Conservation (phyloP, 2,888 invertebrate genomes). For the Morinoia aosen region DNA sequence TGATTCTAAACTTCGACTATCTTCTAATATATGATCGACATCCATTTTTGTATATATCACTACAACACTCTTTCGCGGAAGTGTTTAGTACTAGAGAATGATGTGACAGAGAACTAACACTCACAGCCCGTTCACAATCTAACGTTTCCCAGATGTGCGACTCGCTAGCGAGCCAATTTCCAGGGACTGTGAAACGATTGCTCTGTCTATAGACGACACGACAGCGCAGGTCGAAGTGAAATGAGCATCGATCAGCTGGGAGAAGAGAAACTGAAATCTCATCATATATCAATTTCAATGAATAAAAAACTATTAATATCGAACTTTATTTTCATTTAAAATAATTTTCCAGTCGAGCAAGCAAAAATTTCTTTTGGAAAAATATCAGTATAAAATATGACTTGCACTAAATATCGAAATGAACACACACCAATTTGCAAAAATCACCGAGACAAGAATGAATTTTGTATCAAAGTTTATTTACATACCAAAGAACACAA, state of each 20-base stretch:
- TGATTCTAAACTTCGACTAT: constrained; percentile 42
- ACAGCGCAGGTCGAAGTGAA: neutral
- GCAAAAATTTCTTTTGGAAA: too few relatives aligned
- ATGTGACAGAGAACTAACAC: neutral
- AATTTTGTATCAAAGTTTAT: too few relatives aligned
- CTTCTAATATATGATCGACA: constrained; percentile 49
- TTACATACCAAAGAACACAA: too few relatives aligned
- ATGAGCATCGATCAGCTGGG: constrained; percentile 49
- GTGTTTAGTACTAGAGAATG: neutral
- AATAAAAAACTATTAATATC: neutral
- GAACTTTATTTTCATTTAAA: neutral
- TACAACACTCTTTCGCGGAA: neutral
- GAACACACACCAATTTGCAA: too few relatives aligned
- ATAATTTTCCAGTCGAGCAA: neutral
- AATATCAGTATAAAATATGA: neutral
- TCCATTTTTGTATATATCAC: constrained; percentile 32
- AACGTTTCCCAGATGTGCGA: neutral
- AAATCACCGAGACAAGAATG: too few relatives aligned
- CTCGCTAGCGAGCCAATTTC: constrained; percentile 20
- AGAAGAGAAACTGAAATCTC: neutral
- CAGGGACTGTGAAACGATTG: constrained; percentile 41
- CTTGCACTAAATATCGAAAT: neutral
- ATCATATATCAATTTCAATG: neutral
- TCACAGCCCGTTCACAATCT: neutral
- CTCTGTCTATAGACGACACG: neutral